Percentiles rank a stretch among this genome's conserved stretches.
phyloP scores from a whole-genome alignment of 1,140 invertebrate genomes.

The Neomicropteryx cornuta region DNA sequence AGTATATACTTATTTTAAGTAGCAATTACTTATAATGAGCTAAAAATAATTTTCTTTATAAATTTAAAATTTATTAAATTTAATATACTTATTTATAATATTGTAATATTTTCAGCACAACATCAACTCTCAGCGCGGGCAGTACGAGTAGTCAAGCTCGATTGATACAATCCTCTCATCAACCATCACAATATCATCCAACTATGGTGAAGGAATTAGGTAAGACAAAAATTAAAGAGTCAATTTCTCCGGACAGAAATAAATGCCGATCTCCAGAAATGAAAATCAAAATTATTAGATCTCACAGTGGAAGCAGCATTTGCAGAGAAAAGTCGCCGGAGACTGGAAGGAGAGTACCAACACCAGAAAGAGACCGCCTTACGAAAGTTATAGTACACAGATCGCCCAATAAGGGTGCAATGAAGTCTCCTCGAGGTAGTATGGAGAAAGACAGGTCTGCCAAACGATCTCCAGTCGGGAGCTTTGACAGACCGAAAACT shows the following conservation, averaged over 20 bases:
- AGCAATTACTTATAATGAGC: no score
- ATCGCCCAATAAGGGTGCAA: constrained; percentile 33
- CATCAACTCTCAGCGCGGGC: constrained; percentile 85
- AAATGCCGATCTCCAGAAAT: constrained; percentile 22
- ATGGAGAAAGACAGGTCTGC: constrained; percentile 22
- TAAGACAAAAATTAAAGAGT: constrained; percentile 53
- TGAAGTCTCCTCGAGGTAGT: constrained; percentile 33
- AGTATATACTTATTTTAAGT: no score
- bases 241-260: constrained; percentile 34
- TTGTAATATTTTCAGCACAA: constrained; percentile 54
- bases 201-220: constrained; percentile 75
- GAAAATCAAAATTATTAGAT: constrained; percentile 33
- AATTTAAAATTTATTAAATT: not conserved
- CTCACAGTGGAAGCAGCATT: constrained; percentile 35
- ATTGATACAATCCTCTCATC: constrained; percentile 86
- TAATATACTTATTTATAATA: not conserved
- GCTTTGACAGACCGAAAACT: constrained; percentile 30
- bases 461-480: constrained; percentile 26
- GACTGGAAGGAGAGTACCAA: constrained; percentile 21
- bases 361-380: constrained; percentile 30
- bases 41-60: not conserved
- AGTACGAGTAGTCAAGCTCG: constrained; percentile 88
- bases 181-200: constrained; percentile 80
- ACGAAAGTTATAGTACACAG: constrained; percentile 40
- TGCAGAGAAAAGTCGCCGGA: constrained; percentile 33